Evolutionary conservation across 1,140 invertebrate genomes (phyloP).

Genomic region (Heliconius congener): DNA sequence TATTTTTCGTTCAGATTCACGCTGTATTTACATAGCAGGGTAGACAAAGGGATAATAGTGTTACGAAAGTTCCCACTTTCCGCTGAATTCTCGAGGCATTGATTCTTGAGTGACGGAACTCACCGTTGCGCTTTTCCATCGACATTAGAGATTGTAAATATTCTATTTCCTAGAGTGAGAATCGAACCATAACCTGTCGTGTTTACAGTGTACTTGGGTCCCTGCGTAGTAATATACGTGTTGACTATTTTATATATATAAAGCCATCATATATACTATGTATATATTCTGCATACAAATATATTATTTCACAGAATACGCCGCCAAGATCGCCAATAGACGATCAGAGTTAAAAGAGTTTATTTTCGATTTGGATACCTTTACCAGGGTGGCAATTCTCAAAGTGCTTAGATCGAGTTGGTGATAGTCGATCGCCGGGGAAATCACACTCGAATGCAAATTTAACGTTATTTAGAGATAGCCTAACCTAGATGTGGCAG

Average conservation of each 20-base stretch:
- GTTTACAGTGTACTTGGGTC: too few species aligned
- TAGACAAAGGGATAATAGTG: too few species aligned
- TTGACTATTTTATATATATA: neutral
- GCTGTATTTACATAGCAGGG: too few species aligned
- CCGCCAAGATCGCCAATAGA: slow-evolving; percentile 42
- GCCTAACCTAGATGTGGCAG: slow-evolving; percentile 9
- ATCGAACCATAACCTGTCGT: too few species aligned
- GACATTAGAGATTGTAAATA: too few species aligned
- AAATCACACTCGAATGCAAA: slow-evolving; percentile 66
- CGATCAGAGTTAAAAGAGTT: slow-evolving; percentile 53
- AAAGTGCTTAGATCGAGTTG: slow-evolving; percentile 47
- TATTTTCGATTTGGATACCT: slow-evolving; percentile 70
- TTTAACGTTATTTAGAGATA: slow-evolving; percentile 42
- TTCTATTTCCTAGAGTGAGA: too few species aligned
- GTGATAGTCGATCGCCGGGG: slow-evolving; percentile 60
- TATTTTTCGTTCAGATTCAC: too few species aligned
- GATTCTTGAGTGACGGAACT: too few species aligned
- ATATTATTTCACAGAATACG: slow-evolving; percentile 30
- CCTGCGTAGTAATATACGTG: too few species aligned
- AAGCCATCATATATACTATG: neutral
- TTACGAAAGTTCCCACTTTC: too few species aligned
- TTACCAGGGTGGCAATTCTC: slow-evolving; percentile 57
- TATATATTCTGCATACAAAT: neutral
- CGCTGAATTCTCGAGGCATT: too few species aligned
- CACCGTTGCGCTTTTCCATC: too few species aligned